Conservation (phyloP, 2,888 invertebrate species). For the Thymelicus sylvestris region DNA sequence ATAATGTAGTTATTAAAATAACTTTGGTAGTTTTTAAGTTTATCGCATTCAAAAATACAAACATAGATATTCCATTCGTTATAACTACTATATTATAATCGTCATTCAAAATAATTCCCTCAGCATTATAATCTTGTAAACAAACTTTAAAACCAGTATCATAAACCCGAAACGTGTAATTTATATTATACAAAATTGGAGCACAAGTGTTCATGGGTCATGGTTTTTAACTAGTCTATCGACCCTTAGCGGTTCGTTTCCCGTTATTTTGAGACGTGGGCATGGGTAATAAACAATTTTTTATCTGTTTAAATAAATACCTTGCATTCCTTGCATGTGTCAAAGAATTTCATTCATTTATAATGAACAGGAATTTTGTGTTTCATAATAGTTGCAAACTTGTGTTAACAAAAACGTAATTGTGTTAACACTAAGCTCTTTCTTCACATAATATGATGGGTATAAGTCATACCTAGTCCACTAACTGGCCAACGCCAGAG, state of each 20-base stretch:
- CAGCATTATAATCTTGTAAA: not conserved
- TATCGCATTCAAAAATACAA: too few species aligned
- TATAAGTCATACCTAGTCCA: too few species aligned
- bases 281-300: constrained; percentile 41
- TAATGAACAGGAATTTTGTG: too few species aligned
- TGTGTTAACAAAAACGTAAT: too few species aligned
- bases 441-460: too few species aligned
- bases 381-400: too few species aligned
- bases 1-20: too few species aligned
- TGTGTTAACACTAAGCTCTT: too few species aligned
- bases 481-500: too few species aligned
- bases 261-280: constrained; percentile 41
- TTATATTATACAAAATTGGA: constrained; percentile 39
- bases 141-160: not conserved
- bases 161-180: not conserved
- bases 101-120: not conserved
- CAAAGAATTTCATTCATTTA: not conserved
- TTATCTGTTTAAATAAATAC: constrained; percentile 27
- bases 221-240: constrained; percentile 40
- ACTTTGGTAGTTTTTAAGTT: too few species aligned
- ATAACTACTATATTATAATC: not conserved
- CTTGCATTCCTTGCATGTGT: not conserved
- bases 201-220: constrained; percentile 40
- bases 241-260: constrained; percentile 42
- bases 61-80: too few species aligned